These are phyloP conservation scores for Manis javanica DNA, from an alignment of 2,797 vertebrate genomes.

Conservation along the genomic window DNA sequence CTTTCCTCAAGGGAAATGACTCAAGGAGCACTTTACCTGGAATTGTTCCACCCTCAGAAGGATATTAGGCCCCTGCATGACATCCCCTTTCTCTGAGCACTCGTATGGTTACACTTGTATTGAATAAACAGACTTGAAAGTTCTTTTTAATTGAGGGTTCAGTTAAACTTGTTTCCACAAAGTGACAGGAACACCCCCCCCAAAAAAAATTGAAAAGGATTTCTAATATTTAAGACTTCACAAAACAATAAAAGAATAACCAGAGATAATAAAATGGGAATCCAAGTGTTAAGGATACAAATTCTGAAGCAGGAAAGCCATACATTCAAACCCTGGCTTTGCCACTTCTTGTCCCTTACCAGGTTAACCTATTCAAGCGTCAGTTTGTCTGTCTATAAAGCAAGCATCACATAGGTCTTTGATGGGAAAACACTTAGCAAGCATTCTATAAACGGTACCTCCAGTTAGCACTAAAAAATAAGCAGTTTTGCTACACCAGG, in stretches of 20 bases:
- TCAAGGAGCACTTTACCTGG: neutral
- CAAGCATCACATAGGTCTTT: neutral
- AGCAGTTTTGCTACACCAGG: neutral
- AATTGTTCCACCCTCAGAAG: neutral
- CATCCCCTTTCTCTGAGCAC: neutral
- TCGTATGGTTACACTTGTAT: neutral
- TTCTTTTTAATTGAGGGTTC: neutral
- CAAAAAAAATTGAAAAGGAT: neutral
- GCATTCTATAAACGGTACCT: neutral
- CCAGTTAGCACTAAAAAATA: neutral
- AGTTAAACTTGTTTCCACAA: neutral
- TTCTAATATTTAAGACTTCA: neutral
- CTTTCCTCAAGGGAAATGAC: neutral
- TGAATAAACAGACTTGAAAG: neutral
- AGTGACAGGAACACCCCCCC: neutral
- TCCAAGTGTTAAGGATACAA: neutral
- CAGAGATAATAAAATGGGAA: neutral
- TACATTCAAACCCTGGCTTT: constrained; percentile 15
- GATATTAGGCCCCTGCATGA: neutral
- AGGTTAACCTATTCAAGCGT: neutral
- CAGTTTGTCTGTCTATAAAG: neutral
- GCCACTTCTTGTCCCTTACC: neutral
- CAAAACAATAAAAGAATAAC: neutral
- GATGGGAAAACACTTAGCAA: neutral
- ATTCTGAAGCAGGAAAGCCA: neutral